Evolutionary conservation across 1,140 invertebrate species (phyloP).

Genomic region (Dreissena polymorpha): DNA sequence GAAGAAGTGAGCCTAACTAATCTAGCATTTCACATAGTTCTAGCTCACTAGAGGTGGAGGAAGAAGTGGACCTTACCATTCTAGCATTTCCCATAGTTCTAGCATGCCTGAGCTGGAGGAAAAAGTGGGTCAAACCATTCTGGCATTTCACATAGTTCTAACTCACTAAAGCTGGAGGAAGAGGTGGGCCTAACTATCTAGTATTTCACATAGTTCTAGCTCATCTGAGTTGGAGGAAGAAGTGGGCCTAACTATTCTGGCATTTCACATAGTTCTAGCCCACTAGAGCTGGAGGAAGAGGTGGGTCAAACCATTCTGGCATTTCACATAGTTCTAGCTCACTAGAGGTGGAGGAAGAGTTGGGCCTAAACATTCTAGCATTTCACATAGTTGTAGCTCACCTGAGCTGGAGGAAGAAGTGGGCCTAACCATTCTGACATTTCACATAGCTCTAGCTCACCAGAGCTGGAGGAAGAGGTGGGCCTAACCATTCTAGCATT

Average conservation of each 20-base stretch:
- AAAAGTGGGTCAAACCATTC: conserved; percentile 68
- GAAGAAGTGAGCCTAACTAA: too few species aligned
- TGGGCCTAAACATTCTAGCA: conserved; percentile 47
- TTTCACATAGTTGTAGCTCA: not conserved
- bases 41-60: conserved; percentile 87
- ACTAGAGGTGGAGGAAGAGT: conserved; percentile 84
- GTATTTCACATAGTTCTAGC: not conserved
- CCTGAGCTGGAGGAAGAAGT: too few species aligned
- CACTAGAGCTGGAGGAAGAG: conserved; percentile 84
- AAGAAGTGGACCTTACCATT: conserved; percentile 69
- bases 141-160: not conserved
- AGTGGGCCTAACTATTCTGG: conserved; percentile 60
- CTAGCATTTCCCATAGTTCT: not conserved
- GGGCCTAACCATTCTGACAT: too few species aligned
- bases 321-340: too few species aligned
- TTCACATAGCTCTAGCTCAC: too few species aligned
- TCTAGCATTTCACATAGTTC: too few species aligned
- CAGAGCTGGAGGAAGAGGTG: too few species aligned
- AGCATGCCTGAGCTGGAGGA: conserved; percentile 86
- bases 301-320: conserved; percentile 57
- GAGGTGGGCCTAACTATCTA: conserved; percentile 68
- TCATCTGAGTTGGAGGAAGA: conserved; percentile 85
- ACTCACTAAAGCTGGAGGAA: conserved; percentile 86
- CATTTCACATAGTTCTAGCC: not conserved
- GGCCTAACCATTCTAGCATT: too few species aligned